Evolutionary conservation across 2,113 vertebrate species (phyloP), one percentile per base, ranked within the genome.

Genomic region (Grallaria varia): DNA sequence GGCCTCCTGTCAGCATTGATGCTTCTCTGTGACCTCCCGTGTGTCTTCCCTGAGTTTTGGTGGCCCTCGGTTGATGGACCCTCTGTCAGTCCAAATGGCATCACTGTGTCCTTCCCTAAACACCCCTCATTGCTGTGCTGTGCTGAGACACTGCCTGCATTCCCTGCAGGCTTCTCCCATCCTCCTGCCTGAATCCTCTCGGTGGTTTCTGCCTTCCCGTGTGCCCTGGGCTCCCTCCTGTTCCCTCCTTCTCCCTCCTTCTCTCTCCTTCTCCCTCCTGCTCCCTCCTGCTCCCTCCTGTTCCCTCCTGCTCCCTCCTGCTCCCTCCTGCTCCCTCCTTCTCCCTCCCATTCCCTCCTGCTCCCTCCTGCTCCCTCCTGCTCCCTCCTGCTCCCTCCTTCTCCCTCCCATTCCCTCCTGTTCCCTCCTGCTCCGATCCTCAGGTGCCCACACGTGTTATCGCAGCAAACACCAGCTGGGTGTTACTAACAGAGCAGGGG

Each of bases 401-500:
- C n/a, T n/a, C n/a, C n/a, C n/a, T n/a, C n/a, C n/a, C n/a, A n/a
- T n/a, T n/a, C n/a, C n/a, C n/a, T n/a, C n/a, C n/a, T n/a, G n/a
- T n/a, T 86, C 62, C 2, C 1, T 42, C 21, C 82, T 19, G 66
- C 67, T 12, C 72, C 0, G 0, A 14, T 33, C 45, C 78, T 10
- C 44, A 12, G 50, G 37, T 0, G 0, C 8, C 72, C 10, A 31
- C 78, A 17, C 0, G 1, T 6, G 6, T 4, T 33, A 14, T 12
- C 23, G 2, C 28, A 16, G 73, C 50, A 2, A 75, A n/a, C 56
- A 42, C 74, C 4, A 2, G 8, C n/a, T 6, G 62, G 49, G 58
- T 19, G 33, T 8, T 40, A 31, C 22, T 12, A 9, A 2, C 0
- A 0, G 93, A 24, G 68, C 42, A 33, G 62, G n/a, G 35, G 50